Evolutionary conservation across 2,113 vertebrate species (phyloP), one percentile per base, ranked within the genome.

Genomic region (Festucalex cinctus): DNA sequence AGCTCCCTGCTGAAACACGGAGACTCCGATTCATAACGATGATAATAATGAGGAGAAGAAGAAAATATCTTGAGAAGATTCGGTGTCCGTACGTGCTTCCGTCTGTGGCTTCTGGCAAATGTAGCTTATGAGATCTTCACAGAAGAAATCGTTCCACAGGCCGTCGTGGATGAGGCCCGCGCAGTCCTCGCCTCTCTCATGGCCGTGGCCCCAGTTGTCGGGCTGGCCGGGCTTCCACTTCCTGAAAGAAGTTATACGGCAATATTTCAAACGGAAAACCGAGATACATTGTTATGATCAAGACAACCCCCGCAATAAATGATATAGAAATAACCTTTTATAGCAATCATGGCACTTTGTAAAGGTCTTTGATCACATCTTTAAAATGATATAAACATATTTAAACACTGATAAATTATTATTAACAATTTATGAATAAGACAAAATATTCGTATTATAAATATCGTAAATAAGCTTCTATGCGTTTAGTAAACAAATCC

Each of bases 211-310:
- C 96, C 95, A 98, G 90, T 98, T 93, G 91, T 98, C 96, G 56
- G 96, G 96, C 76, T 98, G 96, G 46, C 95, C 96, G 0, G 81
- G 64, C 85, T 94, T 97, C 96, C 96, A 98, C 65, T 94, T 96
- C 65, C 96, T 98, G 91, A 83, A 91, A 86, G 71, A 84, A 85
- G 28, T 32, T 32, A 32, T 32, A 32, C 28, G 28, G 2, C 28
- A 32, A 32, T 32, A 32, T 32, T 32, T 32, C 28, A 32, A 32
- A 32, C 28, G 28, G 2, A 32, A 32, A 32, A 32, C 28, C 4
- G 28, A 32, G 2, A 32, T 32, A 32, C 28, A 32, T 32, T 32
- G 28, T 32, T 32, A 32, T 4, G 28, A 32, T 32, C 28, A 32
- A 32, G 28, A 32, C 4, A n/a, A n/a, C n/a, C n/a, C n/a, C n/a